These are phyloP conservation scores for Daubentonia madagascariensis DNA, from an alignment of 2,113 vertebrate species.

Conservation along the genomic window DNA sequence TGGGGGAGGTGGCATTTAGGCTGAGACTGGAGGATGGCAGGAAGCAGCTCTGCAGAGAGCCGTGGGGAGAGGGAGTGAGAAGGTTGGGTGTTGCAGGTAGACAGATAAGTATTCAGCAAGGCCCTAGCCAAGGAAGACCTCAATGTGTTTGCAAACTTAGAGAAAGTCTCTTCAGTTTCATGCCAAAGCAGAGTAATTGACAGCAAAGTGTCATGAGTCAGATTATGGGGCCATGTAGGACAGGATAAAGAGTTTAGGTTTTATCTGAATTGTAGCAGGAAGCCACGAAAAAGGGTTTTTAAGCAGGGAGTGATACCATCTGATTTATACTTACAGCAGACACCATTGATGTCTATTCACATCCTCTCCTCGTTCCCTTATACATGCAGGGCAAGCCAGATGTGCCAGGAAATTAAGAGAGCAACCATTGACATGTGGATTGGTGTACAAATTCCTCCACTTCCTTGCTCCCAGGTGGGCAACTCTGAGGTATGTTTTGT, in stretches of 20 bases:
- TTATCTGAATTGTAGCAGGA: background rate
- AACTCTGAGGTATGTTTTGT: background rate
- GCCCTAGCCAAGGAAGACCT: background rate
- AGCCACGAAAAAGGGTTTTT: background rate
- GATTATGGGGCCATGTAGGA: background rate
- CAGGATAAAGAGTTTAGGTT: background rate
- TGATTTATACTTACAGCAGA: background rate
- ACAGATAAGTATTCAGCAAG: background rate
- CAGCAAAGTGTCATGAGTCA: background rate
- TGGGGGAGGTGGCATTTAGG: background rate
- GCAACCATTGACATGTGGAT: background rate
- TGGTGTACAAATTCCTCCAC: background rate
- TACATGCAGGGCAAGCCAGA: background rate
- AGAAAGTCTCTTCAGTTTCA: background rate
- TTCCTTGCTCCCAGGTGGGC: background rate
- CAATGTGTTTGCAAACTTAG: background rate
- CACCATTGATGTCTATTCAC: background rate
- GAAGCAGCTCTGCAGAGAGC: background rate
- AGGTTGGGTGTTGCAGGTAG: accelerated
- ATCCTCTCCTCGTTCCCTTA: background rate
- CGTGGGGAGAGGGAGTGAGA: accelerated
- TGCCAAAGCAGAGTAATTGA: background rate
- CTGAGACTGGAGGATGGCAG: background rate
- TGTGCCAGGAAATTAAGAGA: background rate
- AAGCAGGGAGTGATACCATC: background rate